A percentile compares a stretch with the other conserved stretches of the same genome.
Evolutionary conservation across 2,797 vertebrate species (phyloP).

Genomic region (Orestias chungarensis): DNA sequence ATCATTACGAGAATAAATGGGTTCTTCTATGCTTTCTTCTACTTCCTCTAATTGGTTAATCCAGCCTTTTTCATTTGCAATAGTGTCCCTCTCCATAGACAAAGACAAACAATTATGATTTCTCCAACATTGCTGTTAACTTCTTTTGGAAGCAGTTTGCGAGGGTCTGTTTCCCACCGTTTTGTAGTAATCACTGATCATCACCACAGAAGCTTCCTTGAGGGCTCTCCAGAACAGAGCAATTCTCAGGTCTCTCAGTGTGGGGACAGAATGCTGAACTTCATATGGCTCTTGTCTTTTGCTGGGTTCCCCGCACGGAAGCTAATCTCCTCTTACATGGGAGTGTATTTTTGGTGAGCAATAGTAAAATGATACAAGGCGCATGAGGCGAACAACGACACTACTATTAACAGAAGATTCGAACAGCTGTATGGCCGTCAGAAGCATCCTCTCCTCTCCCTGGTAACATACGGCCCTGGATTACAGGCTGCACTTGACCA

Average conservation of each 20-base stretch:
- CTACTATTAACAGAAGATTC: slow-evolving; percentile 97
- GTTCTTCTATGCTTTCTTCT: slow-evolving; percentile 46
- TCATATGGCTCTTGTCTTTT: slow-evolving; percentile 70
- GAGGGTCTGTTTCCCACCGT: slow-evolving; percentile 49
- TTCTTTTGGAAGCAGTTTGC: slow-evolving; percentile 53
- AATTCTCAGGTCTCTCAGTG: slow-evolving; percentile 60
- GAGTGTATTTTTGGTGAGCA: slow-evolving; percentile 74
- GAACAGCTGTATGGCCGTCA: slow-evolving; percentile 96
- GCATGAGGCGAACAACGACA: slow-evolving; percentile 84
- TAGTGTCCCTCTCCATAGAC: slow-evolving; percentile 43
- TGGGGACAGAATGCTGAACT: slow-evolving; percentile 65
- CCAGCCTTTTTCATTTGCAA: slow-evolving; percentile 52
- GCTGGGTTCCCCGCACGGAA: slow-evolving; percentile 65
- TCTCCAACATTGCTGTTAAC: slow-evolving; percentile 33
- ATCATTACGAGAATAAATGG: slow-evolving; percentile 74
- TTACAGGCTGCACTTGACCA: slow-evolving; percentile 97
- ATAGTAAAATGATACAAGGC: slow-evolving; percentile 72
- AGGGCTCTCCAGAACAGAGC: slow-evolving; percentile 66
- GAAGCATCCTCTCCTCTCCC: slow-evolving; percentile 88
- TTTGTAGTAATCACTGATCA: slow-evolving; percentile 74
- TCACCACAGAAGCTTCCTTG: slow-evolving; percentile 61
- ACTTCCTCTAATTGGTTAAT: slow-evolving; percentile 63
- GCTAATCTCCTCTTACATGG: slow-evolving; percentile 78
- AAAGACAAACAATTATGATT: slow-evolving; percentile 50
- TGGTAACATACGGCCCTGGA: slow-evolving; percentile 91